A percentile compares a stretch with the other conserved stretches of the same genome.
Evolutionary conservation across 2,113 vertebrate genomes (phyloP).

Genomic region (Oxygymnocypris stewartii): DNA sequence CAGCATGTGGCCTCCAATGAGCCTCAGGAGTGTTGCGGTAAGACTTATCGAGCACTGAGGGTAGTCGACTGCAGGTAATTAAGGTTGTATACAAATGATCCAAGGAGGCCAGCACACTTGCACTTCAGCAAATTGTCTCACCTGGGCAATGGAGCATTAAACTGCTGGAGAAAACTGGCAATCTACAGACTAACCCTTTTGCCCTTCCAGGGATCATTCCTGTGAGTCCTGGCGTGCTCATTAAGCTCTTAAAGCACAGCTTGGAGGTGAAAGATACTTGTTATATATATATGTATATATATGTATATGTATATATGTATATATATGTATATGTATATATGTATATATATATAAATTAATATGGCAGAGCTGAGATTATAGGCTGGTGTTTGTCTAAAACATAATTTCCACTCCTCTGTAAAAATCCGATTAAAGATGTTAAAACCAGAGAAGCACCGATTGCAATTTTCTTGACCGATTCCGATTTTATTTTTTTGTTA

Average conservation of each 20-base stretch:
- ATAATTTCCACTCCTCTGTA: not conserved
- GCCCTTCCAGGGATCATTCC: not conserved
- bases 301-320: no score
- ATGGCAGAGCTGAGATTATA: not conserved
- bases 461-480: no score
- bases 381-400: not conserved
- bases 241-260: not conserved
- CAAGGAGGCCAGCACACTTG: not conserved
- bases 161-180: not conserved
- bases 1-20: not conserved
- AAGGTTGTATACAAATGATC: not conserved
- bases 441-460: not conserved
- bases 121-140: conserved; percentile 19
- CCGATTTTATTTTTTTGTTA: no score
- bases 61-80: conserved; percentile 13
- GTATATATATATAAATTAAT: not conserved
- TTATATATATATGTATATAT: not conserved
- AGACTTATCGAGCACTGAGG: not conserved
- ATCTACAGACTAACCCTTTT: not conserved
- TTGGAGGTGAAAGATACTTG: not conserved
- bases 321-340: no score
- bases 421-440: not conserved
- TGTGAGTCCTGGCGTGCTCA: not conserved
- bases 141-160: conserved; percentile 15
- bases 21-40: not conserved